Base-by-base conservation (phyloP, 2,113 vertebrate genomes). In the Chiloscyllium plagiosum region DNA sequence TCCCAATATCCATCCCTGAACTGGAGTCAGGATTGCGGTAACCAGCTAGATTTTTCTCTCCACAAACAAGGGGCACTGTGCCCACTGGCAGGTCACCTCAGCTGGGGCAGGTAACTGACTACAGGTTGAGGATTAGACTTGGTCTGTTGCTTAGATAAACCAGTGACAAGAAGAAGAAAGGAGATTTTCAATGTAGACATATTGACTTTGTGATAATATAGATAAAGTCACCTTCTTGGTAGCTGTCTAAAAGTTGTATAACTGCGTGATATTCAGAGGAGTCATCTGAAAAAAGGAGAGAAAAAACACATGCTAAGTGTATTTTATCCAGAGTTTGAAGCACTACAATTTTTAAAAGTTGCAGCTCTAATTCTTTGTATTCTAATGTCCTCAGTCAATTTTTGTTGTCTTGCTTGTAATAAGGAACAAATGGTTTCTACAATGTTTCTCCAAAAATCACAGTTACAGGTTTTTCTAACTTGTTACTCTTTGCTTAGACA, bases 381-480 rank as follows among this genome's bases (percentile, higher is more conserved):
- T 95, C 42, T 66, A 29, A 95, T 52, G 61, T 20, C 22, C 47
- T 95, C 37, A 37, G 22, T 72, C 22, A 47, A 72, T 70, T 26
- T 33, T 52, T 47, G 37, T 13, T 47, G 17, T 15, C n/a, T 37
- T 50, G 2, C 26, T 95, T 47, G 42, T 72, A 95, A 69, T 20
- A 7, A 95, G 33, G 1, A 72, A 37, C 12, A 95, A 47, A 20
- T 47, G 68, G 24, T 95, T 10, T 69, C 42, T 10, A 65, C 37
- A 61, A 68, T 24, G 13, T 10, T 52, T 3, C 61, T 37, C 61
- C 4, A 5, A 47, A 94, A 42, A 72, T 76, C n/a, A 20, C 70
- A 26, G 26, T 4, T 15, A 29, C 15, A 95, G 4, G 95, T 80
- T 97, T 97, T 52, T 97, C 96, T 96, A 97, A 96, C 95, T 97